Base-by-base conservation (phyloP, 2,888 invertebrate genomes). In the Tryphoninae sp. region DNA sequence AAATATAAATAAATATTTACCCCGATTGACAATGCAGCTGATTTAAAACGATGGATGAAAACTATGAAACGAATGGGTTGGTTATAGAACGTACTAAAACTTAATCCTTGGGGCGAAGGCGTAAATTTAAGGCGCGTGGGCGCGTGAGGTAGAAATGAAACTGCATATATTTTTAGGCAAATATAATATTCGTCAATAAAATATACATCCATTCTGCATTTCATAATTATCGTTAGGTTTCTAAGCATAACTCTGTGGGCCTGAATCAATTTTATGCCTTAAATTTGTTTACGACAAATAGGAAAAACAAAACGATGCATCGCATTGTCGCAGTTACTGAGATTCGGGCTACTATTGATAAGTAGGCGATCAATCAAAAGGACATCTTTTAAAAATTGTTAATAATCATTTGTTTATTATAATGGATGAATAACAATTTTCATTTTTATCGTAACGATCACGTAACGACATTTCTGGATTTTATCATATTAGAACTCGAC, bases 1-100 rank as follows among this genome's bases (percentile, higher is more conserved):
- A 51, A 53, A 76, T 68, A 61, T 68, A 26, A 51, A 49, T 13
- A 53, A n/a, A 19, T 53, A 53, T 53, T 53, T 53, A 16, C 16
- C 53, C 16, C 53, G 8, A 16, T 53, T 53, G 53, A 7, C 53
- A 8, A 19, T 13, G 7, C 19, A 2, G 16, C 19, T 53, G 53
- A 16, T 53, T 8, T 19, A 53, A 53, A 53, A 53, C 8, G 33
- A 33, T 33, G 33, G 33, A 53, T 3, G 8, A 53, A 53, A 16
- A 53, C 8, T 13, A 53, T 16, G 8, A 53, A 53, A 53, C n/a
- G 8, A 53, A 19, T 53, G 45, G 45, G 13, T 13, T 9, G 45
- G 13, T 13, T 9, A 45, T 45, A 45, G 45, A 45, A 45, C 11
- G 45, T 13, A 45, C 9, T 3, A 45, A 45, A 45, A 13, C 11